These are phyloP conservation scores for Idaea biselata DNA, from an alignment of 2,888 invertebrate genomes.

Conservation along the genomic window DNA sequence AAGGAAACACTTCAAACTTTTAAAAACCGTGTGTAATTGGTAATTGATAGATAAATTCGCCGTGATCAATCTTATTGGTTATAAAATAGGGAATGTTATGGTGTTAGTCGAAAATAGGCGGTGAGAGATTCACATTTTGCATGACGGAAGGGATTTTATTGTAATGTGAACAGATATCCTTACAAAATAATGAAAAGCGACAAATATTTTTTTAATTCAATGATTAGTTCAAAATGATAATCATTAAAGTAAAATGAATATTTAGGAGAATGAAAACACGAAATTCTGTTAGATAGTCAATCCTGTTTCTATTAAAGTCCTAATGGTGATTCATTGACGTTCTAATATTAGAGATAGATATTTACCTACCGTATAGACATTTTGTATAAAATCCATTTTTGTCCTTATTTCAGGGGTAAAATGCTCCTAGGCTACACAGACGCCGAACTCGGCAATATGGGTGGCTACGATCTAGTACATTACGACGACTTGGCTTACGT, in stretches of 20 bases:
- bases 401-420: constrained; percentile 87
- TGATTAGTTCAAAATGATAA: too few relatives aligned
- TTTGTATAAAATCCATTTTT: not conserved
- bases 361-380: not conserved
- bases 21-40: constrained; percentile 44
- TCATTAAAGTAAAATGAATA: too few relatives aligned
- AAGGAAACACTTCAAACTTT: constrained; percentile 31
- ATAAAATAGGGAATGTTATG: constrained; percentile 37
- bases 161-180: too few relatives aligned
- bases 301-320: too few relatives aligned
- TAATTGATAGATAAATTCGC: constrained; percentile 39
- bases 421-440: constrained; percentile 97
- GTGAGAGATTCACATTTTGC: constrained; percentile 6
- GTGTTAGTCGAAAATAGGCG: constrained; percentile 25
- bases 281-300: too few relatives aligned
- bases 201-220: too few relatives aligned
- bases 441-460: constrained; percentile 92
- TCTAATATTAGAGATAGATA: too few relatives aligned
- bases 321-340: too few relatives aligned
- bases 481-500: constrained; percentile 98
- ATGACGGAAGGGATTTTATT: not conserved
- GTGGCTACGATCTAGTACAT: constrained; percentile 99
- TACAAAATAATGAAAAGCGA: too few relatives aligned
- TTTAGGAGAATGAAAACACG: too few relatives aligned
- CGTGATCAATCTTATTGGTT: constrained; percentile 36